Conservation (phyloP, 2,797 vertebrate genomes). For the Anabacerthia variegaticeps region DNA sequence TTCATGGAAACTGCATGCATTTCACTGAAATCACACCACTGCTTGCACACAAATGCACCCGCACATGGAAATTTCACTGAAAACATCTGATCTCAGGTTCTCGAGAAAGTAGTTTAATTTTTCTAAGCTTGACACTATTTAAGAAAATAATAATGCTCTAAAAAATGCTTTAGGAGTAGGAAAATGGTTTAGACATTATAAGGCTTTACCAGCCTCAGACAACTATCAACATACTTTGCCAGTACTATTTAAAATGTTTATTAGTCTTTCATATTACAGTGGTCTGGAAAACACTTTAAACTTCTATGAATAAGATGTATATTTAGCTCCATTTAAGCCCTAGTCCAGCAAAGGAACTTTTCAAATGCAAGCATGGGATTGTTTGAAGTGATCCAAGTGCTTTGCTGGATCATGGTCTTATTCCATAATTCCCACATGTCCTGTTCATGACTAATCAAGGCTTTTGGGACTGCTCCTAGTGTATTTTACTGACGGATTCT, state of each 20-base stretch:
- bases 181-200: neutral
- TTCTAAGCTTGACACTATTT: neutral
- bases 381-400: neutral
- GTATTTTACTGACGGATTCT: neutral
- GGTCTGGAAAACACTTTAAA: neutral
- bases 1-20: neutral
- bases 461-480: neutral
- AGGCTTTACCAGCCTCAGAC: neutral
- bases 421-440: neutral
- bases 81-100: neutral
- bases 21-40: neutral
- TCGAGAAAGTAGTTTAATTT: neutral
- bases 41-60: neutral
- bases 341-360: neutral
- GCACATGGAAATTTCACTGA: neutral
- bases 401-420: neutral
- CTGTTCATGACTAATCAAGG: neutral
- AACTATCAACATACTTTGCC: neutral
- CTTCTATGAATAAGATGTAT: neutral
- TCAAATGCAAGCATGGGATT: neutral
- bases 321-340: neutral
- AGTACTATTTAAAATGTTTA: slow-evolving; percentile 16
- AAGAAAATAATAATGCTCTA: neutral
- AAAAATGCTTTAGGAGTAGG: neutral
- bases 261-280: neutral